phyloP scores from a whole-genome alignment of 1,140 invertebrate species.

The Anastrepha ludens region DNA sequence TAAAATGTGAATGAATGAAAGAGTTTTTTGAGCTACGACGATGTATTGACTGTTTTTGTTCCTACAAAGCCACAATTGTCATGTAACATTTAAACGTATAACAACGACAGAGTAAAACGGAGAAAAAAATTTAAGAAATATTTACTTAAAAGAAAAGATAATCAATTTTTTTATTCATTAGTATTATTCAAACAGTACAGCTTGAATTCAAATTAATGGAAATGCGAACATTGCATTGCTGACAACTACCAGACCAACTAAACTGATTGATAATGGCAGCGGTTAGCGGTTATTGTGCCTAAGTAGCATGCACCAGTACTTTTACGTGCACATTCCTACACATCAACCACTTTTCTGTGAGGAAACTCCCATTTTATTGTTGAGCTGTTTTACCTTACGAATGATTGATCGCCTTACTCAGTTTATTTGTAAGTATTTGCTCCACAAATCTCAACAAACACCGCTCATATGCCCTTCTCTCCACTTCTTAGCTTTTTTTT shows the following conservation, averaged over 20 bases:
- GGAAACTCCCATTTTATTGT: constrained; percentile 21
- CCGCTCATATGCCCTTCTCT: not conserved
- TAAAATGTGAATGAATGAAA: constrained; percentile 16
- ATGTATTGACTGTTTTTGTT: not conserved
- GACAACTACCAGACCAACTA: not conserved
- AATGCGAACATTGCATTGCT: constrained; percentile 4
- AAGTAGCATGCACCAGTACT: not conserved
- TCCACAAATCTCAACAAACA: too few species aligned
- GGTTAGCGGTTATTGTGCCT: not conserved
- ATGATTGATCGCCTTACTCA: constrained; percentile 35
- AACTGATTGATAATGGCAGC: constrained; percentile 52
- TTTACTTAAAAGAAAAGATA: not conserved
- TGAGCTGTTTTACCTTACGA: not conserved
- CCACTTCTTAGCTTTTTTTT: not conserved
- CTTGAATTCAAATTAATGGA: constrained; percentile 2
- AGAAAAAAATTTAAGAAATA: not conserved
- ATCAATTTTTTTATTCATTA: not conserved
- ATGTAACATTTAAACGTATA: not conserved
- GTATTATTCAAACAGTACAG: not conserved
- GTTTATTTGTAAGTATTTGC: not conserved
- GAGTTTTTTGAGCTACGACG: not conserved
- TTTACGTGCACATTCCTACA: constrained; percentile 2
- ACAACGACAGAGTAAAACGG: not conserved
- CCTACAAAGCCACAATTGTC: not conserved
- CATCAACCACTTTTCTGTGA: not conserved